These are phyloP conservation scores for Machimus rusticus DNA, from an alignment of 2,888 invertebrate species.

Conservation along the genomic window DNA sequence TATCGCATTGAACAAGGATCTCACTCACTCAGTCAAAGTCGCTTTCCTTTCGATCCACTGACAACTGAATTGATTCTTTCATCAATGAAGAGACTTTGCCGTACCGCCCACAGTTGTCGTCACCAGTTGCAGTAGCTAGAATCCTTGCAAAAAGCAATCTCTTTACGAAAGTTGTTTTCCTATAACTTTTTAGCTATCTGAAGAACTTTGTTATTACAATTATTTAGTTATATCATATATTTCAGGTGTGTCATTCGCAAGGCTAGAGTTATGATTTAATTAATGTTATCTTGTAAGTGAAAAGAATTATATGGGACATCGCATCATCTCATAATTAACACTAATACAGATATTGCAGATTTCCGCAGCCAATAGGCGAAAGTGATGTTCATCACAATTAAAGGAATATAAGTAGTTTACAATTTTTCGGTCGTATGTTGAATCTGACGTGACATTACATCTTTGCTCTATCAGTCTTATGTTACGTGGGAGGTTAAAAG, in stretches of 20 bases:
- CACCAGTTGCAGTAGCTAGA: background rate
- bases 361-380: too few species aligned
- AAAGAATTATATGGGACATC: background rate
- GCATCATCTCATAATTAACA: too few species aligned
- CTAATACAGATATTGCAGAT: too few species aligned
- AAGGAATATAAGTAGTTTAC: too few species aligned
- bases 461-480: too few species aligned
- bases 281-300: background rate
- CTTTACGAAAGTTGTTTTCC: background rate
- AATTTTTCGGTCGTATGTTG: too few species aligned
- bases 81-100: background rate
- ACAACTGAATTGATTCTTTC: background rate
- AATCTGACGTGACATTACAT: too few species aligned
- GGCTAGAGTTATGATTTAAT: background rate
- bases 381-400: too few species aligned
- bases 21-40: background rate
- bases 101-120: background rate
- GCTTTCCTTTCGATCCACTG: background rate
- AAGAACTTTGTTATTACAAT: conserved; percentile 42
- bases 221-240: conserved; percentile 43
- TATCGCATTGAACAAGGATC: background rate
- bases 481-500: too few species aligned
- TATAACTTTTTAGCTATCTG: background rate
- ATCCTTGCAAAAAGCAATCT: background rate
- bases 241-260: background rate